phyloP scores from a whole-genome alignment of 2,113 vertebrate genomes.

The Thalassarche chlororhynchos region DNA sequence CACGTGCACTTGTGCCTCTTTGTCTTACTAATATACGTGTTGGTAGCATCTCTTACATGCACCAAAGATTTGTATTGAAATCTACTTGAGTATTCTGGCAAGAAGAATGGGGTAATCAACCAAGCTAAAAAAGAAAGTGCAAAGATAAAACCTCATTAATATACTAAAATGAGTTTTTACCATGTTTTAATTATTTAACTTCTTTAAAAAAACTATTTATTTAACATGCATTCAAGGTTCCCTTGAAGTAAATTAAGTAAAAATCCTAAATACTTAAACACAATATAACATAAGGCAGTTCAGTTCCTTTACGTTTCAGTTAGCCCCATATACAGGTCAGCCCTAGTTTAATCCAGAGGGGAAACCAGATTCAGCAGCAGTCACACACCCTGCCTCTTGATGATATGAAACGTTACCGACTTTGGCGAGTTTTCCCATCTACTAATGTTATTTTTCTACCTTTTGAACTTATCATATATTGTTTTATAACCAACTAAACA shows the following conservation, averaged over 20 bases:
- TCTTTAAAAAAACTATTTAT: neutral
- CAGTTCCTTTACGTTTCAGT: neutral
- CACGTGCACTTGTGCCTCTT: neutral
- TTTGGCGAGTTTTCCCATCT: neutral
- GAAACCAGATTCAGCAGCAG: neutral
- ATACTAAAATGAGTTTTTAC: neutral
- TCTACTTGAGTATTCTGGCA: neutral
- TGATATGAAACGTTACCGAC: fast-evolving
- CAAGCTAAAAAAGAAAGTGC: neutral
- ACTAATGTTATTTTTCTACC: neutral
- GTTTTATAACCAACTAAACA: neutral
- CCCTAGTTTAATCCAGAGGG: neutral
- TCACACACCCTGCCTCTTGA: neutral
- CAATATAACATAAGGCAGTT: neutral
- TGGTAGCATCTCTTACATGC: neutral
- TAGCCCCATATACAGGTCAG: neutral
- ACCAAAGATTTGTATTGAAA: neutral
- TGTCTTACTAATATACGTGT: neutral
- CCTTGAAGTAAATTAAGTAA: neutral
- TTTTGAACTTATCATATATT: neutral
- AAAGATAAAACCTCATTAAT: neutral
- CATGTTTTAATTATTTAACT: neutral
- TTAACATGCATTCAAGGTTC: neutral
- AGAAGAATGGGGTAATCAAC: neutral
- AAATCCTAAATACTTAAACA: neutral